Conservation (phyloP, 2,797 vertebrate species). For the Echeneis naucrates region DNA sequence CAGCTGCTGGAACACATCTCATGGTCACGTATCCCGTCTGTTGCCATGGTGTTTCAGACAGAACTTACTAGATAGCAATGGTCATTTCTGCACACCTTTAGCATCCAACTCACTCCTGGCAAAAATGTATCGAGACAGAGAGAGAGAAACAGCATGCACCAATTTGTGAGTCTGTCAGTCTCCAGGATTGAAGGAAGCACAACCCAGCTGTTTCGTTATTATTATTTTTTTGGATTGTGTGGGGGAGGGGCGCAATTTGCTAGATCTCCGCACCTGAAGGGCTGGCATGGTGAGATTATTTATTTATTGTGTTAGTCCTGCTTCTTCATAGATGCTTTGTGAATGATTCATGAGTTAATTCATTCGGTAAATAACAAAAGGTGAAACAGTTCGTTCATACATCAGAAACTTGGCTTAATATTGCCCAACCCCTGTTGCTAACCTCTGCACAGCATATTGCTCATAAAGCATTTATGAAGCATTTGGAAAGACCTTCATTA, state of each 20-base stretch:
- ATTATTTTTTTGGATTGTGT: too few relatives aligned
- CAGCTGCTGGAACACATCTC: slow-evolving; percentile 70
- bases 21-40: slow-evolving; percentile 70
- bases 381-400: slow-evolving; percentile 48
- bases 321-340: slow-evolving; percentile 60
- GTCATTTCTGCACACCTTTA: slow-evolving; percentile 70
- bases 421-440: slow-evolving; percentile 35
- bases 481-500: slow-evolving; percentile 32
- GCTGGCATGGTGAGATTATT: slow-evolving; percentile 45
- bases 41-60: slow-evolving; percentile 77
- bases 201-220: slow-evolving; percentile 12
- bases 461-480: slow-evolving; percentile 62
- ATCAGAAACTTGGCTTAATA: slow-evolving; percentile 49
- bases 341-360: slow-evolving; percentile 78
- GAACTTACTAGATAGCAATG: slow-evolving; percentile 62
- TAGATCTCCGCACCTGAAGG: slow-evolving; percentile 37
- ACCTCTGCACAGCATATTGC: slow-evolving; percentile 42
- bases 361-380: slow-evolving; percentile 72
- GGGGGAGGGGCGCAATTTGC: slow-evolving; percentile 15
- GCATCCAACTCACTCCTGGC: slow-evolving; percentile 59
- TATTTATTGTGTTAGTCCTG: slow-evolving; percentile 60
- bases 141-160: slow-evolving; percentile 26
- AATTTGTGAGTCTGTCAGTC: slow-evolving; percentile 47
- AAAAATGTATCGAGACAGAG: slow-evolving; percentile 38
- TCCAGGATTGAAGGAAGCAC: slow-evolving; percentile 32